Evolutionary conservation across 1,140 invertebrate genomes (phyloP).

Genomic region (Gerris buenoi): DNA sequence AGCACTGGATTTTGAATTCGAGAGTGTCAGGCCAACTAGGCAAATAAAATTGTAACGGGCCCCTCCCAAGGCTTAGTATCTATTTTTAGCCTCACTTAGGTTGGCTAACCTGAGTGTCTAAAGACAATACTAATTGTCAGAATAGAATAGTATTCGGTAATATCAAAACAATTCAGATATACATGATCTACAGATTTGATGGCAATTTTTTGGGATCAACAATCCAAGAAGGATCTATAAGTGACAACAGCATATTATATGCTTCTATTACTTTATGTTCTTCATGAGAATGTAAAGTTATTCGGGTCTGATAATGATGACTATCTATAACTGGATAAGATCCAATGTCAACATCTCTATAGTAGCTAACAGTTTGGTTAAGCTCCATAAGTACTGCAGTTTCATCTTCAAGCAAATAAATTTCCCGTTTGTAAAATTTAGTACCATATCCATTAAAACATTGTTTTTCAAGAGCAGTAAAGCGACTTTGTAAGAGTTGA

Average conservation of each 20-base stretch:
- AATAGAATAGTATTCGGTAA: too few relatives aligned
- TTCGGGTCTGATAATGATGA: slow-evolving; percentile 29
- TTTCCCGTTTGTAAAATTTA: slow-evolving; percentile 28
- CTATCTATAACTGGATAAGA: slow-evolving; percentile 48
- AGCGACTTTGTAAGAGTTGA: slow-evolving; percentile 41
- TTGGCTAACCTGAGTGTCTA: too few relatives aligned
- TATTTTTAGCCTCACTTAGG: too few relatives aligned
- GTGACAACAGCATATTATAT: neutral
- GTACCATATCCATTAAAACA: slow-evolving; percentile 19
- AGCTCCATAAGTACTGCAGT: slow-evolving; percentile 37
- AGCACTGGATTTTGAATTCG: too few relatives aligned
- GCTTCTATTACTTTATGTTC: slow-evolving; percentile 25
- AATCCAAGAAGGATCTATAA: neutral
- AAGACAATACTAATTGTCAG: too few relatives aligned
- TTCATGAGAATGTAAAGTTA: slow-evolving; percentile 33
- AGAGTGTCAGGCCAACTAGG: too few relatives aligned
- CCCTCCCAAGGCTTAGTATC: too few relatives aligned
- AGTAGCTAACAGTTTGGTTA: slow-evolving; percentile 36
- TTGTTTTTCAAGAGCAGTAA: slow-evolving; percentile 29
- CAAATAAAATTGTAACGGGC: too few relatives aligned
- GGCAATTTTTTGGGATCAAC: neutral
- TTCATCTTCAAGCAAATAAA: slow-evolving; percentile 42
- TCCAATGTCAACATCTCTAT: slow-evolving; percentile 41
- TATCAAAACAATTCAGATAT: too few relatives aligned
- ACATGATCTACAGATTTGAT: too few relatives aligned